These are phyloP conservation scores for Harpalus rufipes DNA, from an alignment of 2,888 invertebrate genomes.

Conservation along the genomic window DNA sequence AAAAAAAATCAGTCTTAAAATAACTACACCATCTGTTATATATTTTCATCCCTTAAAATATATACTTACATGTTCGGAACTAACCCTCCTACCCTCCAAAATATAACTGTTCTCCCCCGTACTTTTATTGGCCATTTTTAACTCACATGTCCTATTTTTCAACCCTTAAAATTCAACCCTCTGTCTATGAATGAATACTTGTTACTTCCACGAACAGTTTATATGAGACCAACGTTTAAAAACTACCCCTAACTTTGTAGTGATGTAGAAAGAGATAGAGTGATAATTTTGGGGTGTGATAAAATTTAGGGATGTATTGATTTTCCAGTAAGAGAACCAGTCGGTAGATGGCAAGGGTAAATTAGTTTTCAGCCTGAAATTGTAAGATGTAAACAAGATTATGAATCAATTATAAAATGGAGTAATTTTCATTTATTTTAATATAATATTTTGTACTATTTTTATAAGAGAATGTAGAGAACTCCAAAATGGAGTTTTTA, in stretches of 20 bases:
- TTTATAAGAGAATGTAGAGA: too few relatives aligned
- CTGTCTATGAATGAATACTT: slow-evolving; percentile 52
- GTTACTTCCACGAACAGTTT: neutral
- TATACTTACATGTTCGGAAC: slow-evolving; percentile 59
- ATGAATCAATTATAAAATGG: neutral
- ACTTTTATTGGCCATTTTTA: slow-evolving; percentile 52
- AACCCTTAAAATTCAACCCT: neutral
- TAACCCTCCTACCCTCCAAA: slow-evolving; percentile 18
- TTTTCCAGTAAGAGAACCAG: neutral
- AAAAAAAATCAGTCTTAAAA: neutral
- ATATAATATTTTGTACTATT: too few relatives aligned
- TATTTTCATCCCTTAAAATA: too few relatives aligned
- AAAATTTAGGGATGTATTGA: neutral
- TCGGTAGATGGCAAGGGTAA: neutral
- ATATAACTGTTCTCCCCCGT: slow-evolving; percentile 63
- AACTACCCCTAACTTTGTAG: neutral
- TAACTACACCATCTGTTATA: neutral
- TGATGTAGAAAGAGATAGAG: neutral
- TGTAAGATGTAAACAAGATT: neutral
- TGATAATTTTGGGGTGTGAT: neutral
- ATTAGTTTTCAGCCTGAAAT: neutral
- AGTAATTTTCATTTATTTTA: neutral
- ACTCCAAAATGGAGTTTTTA: too few relatives aligned
- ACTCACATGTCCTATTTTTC: neutral
- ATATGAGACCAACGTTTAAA: neutral